phyloP scores from a whole-genome alignment of 2,888 invertebrate species.

The Clanis bilineata region DNA sequence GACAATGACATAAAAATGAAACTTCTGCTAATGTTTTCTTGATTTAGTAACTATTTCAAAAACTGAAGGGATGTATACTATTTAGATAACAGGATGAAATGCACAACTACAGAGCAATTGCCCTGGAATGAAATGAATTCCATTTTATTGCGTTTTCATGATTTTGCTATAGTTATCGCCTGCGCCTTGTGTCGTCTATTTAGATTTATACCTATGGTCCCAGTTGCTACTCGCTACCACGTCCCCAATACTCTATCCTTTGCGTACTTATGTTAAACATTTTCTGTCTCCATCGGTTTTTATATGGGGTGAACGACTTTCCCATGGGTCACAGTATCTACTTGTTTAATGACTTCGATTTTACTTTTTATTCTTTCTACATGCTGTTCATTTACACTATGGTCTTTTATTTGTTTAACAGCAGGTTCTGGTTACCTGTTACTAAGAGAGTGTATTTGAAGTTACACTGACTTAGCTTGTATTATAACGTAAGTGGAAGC shows the following conservation, averaged over 20 bases:
- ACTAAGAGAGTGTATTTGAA: neutral
- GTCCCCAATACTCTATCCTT: neutral
- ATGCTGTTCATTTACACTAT: neutral
- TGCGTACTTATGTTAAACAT: neutral
- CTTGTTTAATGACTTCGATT: slow-evolving; percentile 6
- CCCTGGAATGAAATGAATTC: too few species aligned
- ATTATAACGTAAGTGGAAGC: too few species aligned
- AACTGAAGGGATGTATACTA: too few species aligned
- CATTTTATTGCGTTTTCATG: neutral
- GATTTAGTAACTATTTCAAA: too few species aligned
- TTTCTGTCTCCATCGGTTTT: neutral
- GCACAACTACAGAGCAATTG: too few species aligned
- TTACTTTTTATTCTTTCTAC: neutral
- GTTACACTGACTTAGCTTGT: too few species aligned
- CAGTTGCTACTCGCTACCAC: slow-evolving; percentile 21
- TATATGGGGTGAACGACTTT: slow-evolving; percentile 12
- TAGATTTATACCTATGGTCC: slow-evolving; percentile 14
- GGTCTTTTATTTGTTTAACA: neutral
- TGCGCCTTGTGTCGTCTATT: neutral
- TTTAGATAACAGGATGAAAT: too few species aligned
- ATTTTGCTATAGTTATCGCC: neutral
- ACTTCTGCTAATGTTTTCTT: too few species aligned
- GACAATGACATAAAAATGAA: too few species aligned
- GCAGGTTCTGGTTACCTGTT: neutral
- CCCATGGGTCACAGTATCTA: slow-evolving; percentile 1